Base-by-base conservation (phyloP, 2,113 vertebrate species). In the Megaceryle torquata region DNA sequence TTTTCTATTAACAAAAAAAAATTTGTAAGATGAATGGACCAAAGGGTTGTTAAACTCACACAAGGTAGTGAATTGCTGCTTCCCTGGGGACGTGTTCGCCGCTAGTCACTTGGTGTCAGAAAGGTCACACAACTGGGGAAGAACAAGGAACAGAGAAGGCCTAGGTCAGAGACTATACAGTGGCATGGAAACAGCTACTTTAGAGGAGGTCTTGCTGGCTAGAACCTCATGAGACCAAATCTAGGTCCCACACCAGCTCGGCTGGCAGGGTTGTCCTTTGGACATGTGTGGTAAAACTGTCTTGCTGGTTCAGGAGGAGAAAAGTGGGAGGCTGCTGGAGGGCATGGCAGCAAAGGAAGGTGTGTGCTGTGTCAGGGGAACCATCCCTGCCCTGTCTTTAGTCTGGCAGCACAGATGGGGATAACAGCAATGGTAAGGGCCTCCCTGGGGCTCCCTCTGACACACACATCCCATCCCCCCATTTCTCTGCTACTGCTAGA, bases 361-460 rank as follows among this genome's bases (percentile, higher is more conserved):
- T 1, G 1, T 7, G 50, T 0, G 0, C 18, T 39, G 15, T 43
- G 15, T 16, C 31, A 20, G 22, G 18, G 13, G 5, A 84, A 18
- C 63, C 41, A 22, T 3, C 80, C 48, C 35, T 86, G 44, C 11
- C 63, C 20, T 4, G n/a, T 35, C 33, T 57, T 69, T 25, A 43
- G 9, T 51, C 41, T 12, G 29, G 54, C 26, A 61, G 15, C 64
- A 48, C 17, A 17, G 39, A 39, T 5, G 3, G 53, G 10, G 24
- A 3, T 25, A 57, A 69, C 18, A 57, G 39, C 33, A 60, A 28
- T 0, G 2, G 46, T 11, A 53, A 24, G 33, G 50, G 29, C 28
- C 16, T 18, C 51, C 13, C 39, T 54, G 44, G 43, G 29, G 33
- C 50, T 65, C 29, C 56, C 22, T 29, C 10, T n/a, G n/a, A 21